Conservation (phyloP, 2,113 vertebrate species). For the Vidua macroura region DNA sequence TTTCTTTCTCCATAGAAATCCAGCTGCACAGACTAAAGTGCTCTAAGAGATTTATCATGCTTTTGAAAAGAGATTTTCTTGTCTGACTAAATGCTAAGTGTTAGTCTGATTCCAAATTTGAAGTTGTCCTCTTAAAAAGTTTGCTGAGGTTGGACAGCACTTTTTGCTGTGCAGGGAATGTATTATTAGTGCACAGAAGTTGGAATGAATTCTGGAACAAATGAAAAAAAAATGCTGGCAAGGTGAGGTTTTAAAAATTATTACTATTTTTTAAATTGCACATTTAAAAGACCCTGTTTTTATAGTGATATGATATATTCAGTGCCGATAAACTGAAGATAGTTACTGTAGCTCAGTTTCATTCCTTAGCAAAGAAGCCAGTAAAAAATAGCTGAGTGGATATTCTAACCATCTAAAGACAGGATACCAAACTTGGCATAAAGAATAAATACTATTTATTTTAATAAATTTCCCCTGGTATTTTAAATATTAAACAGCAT, state of each 20-base stretch:
- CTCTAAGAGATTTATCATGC: not conserved
- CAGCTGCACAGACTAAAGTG: not conserved
- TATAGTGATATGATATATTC: not conserved
- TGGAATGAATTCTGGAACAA: not conserved
- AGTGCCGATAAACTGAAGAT: not conserved
- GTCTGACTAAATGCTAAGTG: not conserved
- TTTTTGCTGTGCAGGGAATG: not conserved
- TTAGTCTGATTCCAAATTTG: not conserved
- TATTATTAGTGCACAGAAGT: not conserved
- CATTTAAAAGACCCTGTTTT: not conserved
- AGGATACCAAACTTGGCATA: not conserved
- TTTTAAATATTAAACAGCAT: not conserved
- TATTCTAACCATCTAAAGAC: not conserved
- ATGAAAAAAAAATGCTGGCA: not conserved
- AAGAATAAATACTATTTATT: not conserved
- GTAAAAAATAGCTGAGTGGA: not conserved
- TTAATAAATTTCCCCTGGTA: not conserved
- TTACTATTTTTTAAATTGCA: not conserved
- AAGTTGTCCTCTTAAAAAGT: not conserved
- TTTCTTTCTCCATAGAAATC: not conserved
- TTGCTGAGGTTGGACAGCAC: not conserved
- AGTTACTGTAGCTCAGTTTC: not conserved
- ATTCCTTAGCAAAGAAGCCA: not conserved
- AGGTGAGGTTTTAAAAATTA: not conserved
- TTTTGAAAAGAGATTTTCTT: not conserved